Evolutionary conservation across 2,113 vertebrate species (phyloP), one percentile per base, ranked within the genome.

Genomic region (Burhinus oedicnemus): DNA sequence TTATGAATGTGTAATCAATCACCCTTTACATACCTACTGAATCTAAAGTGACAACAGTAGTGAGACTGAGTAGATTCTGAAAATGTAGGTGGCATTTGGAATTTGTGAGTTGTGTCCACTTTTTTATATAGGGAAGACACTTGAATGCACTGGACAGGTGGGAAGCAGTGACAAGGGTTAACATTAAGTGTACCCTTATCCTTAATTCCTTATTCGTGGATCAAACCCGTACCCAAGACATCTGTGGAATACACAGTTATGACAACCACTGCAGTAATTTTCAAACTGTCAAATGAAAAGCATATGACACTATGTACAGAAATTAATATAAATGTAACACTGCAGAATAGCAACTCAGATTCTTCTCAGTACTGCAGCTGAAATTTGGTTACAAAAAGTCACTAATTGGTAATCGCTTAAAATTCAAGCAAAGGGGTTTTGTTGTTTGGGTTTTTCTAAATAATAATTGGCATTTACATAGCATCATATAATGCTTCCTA

Each of bases 381-480:
- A 91, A 84, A 81, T 44, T 25, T 47, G 5, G n/a, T 69, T 89
- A 36, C 12, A 86, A 74, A 44, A 71, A n/a, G 10, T 13, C 15
- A 52, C 8, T 70, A 36, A 61, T 6, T 34, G 8, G 26, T 40
- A 90, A 52, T 11, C 6, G 64, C 22, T 23, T 64, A 27, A 80
- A 80, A 86, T 15, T 75, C 34, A 70, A 15, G 13, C 3, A 74
- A 40, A 22, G 19, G 7, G 22, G 11, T 6, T 40, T 75, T 61
- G 3, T 15, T 58, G 38, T 17, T 7, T 15, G 36, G 0, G 0
- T 5, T 52, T 60, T 76, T 61, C 47, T 1, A 47, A 58, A 75
- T 34, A 83, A 47, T 30, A 79, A 71, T 34, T 93, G 27, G 25
- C 18, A 86, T 66, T 76, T 40, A 64, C 14, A 54, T 6, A 12